Conservation (phyloP, 1,140 invertebrate species). For the Calliphora vicina region DNA sequence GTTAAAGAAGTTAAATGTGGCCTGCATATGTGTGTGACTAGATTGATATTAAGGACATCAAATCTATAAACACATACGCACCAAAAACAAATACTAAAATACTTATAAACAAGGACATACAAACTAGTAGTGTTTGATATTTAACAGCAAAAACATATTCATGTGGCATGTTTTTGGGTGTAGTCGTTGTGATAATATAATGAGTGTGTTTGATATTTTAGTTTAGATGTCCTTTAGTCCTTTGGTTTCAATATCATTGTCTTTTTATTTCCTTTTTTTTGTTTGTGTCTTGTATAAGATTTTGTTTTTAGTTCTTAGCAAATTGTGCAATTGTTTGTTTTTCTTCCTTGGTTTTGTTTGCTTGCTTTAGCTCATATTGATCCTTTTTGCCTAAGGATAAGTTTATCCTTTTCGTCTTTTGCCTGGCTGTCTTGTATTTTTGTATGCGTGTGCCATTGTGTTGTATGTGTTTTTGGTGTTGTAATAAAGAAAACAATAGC, state of each 20-base stretch:
- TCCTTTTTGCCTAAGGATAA: conserved; percentile 19
- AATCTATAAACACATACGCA: not conserved
- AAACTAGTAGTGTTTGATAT: no score
- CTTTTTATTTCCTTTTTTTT: not conserved
- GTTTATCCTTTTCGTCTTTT: not conserved
- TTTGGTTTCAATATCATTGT: not conserved
- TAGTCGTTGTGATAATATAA: not conserved
- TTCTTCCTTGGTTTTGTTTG: not conserved
- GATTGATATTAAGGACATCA: conserved; percentile 10
- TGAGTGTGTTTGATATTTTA: not conserved
- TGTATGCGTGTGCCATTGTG: not conserved
- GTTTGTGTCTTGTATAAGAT: not conserved
- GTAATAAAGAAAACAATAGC: conserved; percentile 22
- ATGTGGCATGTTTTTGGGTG: not conserved
- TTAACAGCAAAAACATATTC: not conserved
- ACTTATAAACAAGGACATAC: no score
- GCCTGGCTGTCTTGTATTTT: not conserved
- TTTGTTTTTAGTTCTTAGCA: conserved; percentile 1
- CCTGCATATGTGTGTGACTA: not conserved
- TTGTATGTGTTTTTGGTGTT: conserved; percentile 5
- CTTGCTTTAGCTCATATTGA: not conserved
- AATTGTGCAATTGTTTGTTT: conserved; percentile 25
- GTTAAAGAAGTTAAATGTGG: not conserved
- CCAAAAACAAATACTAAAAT: not conserved
- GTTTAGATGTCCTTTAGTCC: not conserved